phyloP scores from a whole-genome alignment of 2,888 invertebrate species.

The Dromius quadrimaculatus region DNA sequence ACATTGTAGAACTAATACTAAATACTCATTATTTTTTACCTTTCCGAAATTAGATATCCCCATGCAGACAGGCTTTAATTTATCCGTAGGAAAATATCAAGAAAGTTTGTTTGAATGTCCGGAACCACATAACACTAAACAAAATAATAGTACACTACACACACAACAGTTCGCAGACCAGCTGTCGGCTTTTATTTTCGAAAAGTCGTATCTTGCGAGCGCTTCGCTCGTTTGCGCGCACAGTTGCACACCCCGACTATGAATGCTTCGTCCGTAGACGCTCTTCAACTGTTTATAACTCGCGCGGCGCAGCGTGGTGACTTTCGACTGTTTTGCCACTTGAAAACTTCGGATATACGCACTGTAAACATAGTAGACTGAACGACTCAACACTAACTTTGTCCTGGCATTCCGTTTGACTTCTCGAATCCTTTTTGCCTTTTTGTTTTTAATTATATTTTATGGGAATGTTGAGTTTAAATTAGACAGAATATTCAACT shows the following conservation, averaged over 20 bases:
- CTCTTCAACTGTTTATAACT: constrained; percentile 50
- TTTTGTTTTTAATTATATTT: constrained; percentile 12
- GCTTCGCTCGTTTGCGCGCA: constrained; percentile 23
- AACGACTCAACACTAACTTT: not conserved
- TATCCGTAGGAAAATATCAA: constrained; percentile 45
- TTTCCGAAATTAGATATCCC: constrained; percentile 44
- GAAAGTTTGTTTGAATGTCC: constrained; percentile 30
- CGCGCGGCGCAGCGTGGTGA: constrained; percentile 12
- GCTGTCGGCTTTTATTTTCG: constrained; percentile 34
- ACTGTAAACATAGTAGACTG: constrained; percentile 30
- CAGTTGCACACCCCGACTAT: constrained; percentile 19
- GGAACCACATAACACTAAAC: constrained; percentile 45
- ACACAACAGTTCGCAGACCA: constrained; percentile 22
- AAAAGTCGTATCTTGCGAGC: not conserved
- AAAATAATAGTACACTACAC: constrained; percentile 3
- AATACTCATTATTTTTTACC: constrained; percentile 23
- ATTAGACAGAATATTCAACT: not conserved
- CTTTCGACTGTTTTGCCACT: constrained; percentile 32
- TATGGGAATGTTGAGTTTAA: constrained; percentile 13
- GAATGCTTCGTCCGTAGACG: constrained; percentile 39
- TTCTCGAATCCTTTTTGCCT: not conserved
- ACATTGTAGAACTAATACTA: too few relatives aligned
- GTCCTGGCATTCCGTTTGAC: not conserved
- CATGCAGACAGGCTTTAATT: constrained; percentile 39
- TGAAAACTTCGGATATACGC: constrained; percentile 41